Evolutionary conservation across 2,888 invertebrate species (phyloP), one percentile per base, ranked within the genome.

Genomic region (Stratiomys singularior): DNA sequence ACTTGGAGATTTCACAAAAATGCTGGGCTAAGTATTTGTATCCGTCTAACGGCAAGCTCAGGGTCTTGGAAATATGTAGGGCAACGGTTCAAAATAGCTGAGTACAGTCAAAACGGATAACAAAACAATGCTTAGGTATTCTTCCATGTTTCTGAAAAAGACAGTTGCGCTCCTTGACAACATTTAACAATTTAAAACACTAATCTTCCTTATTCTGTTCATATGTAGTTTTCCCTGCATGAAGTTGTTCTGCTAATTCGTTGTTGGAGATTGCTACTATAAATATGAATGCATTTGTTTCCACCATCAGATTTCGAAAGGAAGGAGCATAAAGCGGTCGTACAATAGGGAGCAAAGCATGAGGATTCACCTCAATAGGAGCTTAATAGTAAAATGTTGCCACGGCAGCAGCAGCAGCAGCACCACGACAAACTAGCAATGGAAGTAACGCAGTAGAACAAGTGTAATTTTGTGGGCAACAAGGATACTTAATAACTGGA

Each of bases 361-460:
- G 44, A 72, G 71, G 56, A 72, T 27, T 52, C 56, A 21, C 11
- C 25, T 56, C 56, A 56, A 56, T 28, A 72, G 56, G 52, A 11
- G 28, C 30, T 72, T 72, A 47, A 52, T 56, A 21, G 56, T 47
- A 52, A n/a, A 72, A 72, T 27, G 52, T 52, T 72, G 25, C 71
- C 27, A 28, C 71, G 3, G 37, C 64, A 64, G 67, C 11, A 23
- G 63, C 69, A 56, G 71, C 56, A 56, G 46, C 56, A 66, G 71
- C 56, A 56, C 56, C 27, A 66, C 21, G 4, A 37, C 18, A 66
- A n/a, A 18, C 4, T 37, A 30, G 37, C 66, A 66, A 52, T 52
- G 71, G 56, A 72, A 52, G 52, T 56, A 56, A 52, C n/a, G 28
- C 71, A 72, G 71, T 72, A 72, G 71, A 28, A 15, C 71, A 72